Evolutionary conservation across 2,797 vertebrate genomes (phyloP), one percentile per base, ranked within the genome.

Genomic region (Hirundo rustica): DNA sequence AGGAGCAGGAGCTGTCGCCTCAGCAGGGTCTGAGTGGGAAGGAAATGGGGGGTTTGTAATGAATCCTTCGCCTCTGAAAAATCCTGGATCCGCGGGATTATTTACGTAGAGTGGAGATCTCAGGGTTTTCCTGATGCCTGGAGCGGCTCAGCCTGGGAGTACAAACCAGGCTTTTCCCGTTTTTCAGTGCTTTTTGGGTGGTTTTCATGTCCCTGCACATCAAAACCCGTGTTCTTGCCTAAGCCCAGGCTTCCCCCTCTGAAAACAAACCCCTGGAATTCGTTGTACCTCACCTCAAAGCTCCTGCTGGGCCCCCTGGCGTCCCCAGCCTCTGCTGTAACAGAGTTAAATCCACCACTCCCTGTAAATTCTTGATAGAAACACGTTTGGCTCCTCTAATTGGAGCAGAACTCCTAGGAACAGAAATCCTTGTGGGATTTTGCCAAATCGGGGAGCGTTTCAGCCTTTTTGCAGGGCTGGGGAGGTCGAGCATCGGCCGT

Each of bases 331-430:
- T 55, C 54, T 65, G 53, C 78, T 82, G 40, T 36, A 4, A 66
- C 4, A 2, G 32, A 61, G 16, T 47, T 6, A 15, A 32, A n/a
- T 7, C 54, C 50, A 14, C 2, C 57, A 17, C 4, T 3, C 30
- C 13, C 0, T 13, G 29, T 3, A 18, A 47, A n/a, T 32, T 44
- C 36, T 10, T 0, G 16, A 2, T 11, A 6, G 3, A 40, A 64
- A 40, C 1, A 2, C 16, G 0, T 32, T 26, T 61, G 45, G 45
- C 23, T 68, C 29, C 32, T 75, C 18, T 18, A 3, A 16, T 44
- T 62, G 5, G 6, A 75, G 36, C n/a, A 2, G 71, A 13, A n/a
- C 66, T 50, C 38, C 38, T 12, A 38, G 38, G 38, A 38, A 38
- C 12, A 5, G 38, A 38, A 38, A 38, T 38, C 12, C 38, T 38